phyloP scores from a whole-genome alignment of 2,113 vertebrate species.

The Scolopax mira region DNA sequence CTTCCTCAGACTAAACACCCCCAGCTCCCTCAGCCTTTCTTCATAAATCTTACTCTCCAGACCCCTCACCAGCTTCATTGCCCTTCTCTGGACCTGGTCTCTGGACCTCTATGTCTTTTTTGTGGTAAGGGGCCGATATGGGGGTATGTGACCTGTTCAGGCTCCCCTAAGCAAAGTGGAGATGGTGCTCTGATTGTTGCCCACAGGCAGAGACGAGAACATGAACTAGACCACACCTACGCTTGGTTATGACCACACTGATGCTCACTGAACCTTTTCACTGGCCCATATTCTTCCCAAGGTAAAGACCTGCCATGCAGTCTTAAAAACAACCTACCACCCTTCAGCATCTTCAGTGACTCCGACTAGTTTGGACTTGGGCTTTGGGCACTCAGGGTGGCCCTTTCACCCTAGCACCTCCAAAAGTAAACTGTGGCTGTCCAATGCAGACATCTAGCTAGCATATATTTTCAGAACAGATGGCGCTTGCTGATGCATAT shows the following conservation, averaged over 20 bases:
- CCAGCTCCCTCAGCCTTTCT: no score
- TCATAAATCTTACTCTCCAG: no score
- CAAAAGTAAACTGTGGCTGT: background rate
- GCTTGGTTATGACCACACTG: accelerated
- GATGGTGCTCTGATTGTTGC: background rate
- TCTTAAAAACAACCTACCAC: no score
- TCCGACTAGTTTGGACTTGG: background rate
- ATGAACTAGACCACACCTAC: background rate
- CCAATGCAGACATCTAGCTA: background rate
- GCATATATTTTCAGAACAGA: background rate
- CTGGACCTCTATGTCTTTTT: no score
- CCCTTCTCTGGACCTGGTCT: no score
- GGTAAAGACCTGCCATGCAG: background rate
- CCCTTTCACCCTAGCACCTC: background rate
- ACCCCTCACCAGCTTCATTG: no score
- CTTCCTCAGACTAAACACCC: no score
- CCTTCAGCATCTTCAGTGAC: no score
- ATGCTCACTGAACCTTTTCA: background rate
- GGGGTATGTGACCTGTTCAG: background rate
- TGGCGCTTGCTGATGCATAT: background rate
- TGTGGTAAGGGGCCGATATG: no score
- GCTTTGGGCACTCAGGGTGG: background rate
- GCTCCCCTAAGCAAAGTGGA: accelerated
- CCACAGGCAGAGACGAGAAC: background rate
- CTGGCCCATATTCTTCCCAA: background rate